Percentiles rank a stretch among this genome's conserved stretches.
Evolutionary conservation across 2,888 invertebrate genomes (phyloP).

Genomic region (Cylloceria caligata): DNA sequence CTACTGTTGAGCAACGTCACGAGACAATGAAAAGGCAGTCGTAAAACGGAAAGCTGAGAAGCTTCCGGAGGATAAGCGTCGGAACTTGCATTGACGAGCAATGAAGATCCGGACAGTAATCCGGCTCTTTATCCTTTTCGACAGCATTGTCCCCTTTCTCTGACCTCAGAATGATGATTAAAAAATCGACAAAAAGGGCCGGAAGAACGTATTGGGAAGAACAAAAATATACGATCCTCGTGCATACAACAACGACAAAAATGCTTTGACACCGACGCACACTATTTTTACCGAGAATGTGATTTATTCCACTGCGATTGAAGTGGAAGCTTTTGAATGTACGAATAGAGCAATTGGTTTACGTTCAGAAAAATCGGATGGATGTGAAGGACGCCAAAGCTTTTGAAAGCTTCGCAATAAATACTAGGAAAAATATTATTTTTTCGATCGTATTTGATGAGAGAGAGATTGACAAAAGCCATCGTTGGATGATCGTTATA

Average conservation of each 20-base stretch:
- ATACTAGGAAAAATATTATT: background rate
- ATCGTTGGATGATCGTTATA: background rate
- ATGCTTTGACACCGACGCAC: background rate
- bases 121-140: background rate
- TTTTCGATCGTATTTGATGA: background rate
- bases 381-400: background rate
- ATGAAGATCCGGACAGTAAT: constrained; percentile 9
- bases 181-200: background rate
- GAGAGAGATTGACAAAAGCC: background rate
- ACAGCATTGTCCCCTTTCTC: background rate
- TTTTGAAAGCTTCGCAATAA: background rate
- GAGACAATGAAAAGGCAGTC: constrained; percentile 7
- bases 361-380: background rate
- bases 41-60: background rate
- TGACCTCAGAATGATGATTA: background rate
- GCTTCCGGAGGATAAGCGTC: constrained; percentile 8
- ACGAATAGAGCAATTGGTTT: background rate
- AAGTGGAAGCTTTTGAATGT: background rate
- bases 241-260: background rate
- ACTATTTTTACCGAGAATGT: constrained; percentile 7
- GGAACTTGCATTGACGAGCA: constrained; percentile 6
- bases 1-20: constrained; percentile 1
- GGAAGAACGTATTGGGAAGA: background rate
- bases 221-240: background rate
- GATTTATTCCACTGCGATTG: background rate